Evolutionary conservation across 2,797 vertebrate species (phyloP), one percentile per base, ranked within the genome.

Genomic region (Macrochelys suwanniensis): DNA sequence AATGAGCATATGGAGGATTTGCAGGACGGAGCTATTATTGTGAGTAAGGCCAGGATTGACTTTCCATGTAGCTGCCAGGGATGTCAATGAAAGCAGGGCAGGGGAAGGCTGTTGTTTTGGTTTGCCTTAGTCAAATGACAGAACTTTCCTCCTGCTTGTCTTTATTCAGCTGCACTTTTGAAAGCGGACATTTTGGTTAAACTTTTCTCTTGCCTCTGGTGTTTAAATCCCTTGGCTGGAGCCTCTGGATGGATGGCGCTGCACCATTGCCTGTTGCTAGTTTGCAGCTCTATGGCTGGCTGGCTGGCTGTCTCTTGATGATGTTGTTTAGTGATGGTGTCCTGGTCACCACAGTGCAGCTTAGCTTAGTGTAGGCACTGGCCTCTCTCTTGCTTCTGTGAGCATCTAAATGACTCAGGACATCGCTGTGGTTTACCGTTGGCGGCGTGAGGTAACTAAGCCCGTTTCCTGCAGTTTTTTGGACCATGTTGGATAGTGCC

Each of bases 341-440:
- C 93, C 87, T 2, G 0, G 59, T 95, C 95, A 86, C 89, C 4
- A 92, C 88, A 89, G 33, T 7, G 78, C 77, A 88, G 93, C 1
- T 88, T 92, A 89, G 93, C 82, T 89, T 1, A 16, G 37, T 87
- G 88, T 0, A 26, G 82, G 87, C 88, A 7, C 74, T 0, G 71
- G 89, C 95, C 84, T 91, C 80, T 95, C 93, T 88, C 95, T 92
- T 77, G 92, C 92, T 94, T 3, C 4, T 42, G 65, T 1, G 0
- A 1, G 11, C 95, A 85, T 82, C 77, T 4, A 51, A 33, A 51
- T 97, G 97, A 97, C 93, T 97, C 96, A 97, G 88, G 84, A 86
- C 25, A 0, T 1, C 84, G 86, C 91, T 95, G 80, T 95, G 94
- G 92, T 65, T 96, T 82, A 88, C 56, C 7, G 5, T 77, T 84